Base-by-base conservation (phyloP, 2,888 invertebrate species). In the Lissonota sp. region DNA sequence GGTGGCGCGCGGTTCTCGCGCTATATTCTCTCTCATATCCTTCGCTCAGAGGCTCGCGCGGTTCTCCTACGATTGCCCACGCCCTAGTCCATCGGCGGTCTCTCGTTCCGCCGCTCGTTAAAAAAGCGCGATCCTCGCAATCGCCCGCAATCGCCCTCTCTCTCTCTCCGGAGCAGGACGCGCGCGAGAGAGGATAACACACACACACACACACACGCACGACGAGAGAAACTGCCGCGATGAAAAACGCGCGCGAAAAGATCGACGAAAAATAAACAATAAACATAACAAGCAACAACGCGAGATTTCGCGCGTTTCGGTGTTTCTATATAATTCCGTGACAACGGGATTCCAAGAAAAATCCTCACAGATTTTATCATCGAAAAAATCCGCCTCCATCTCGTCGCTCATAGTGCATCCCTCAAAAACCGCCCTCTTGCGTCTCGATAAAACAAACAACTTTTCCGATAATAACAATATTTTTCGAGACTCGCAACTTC, bases 61-160 rank as follows among this genome's bases (percentile, higher is more conserved):
- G 81, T 80, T 84, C 80, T 77, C n/a, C 83, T 84, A 73, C 80
- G 82, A 86, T 87, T 86, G 88, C 86, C 90, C 86, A 90, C 89
- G 90, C 89, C 90, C 90, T 87, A 86, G 86, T 88, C 87, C 85
- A 82, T 74, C 83, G 84, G n/a, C 78, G 85, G 83, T 81, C 85
- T n/a, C 83, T 84, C 76, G 82, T 75, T 72, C 75, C 79, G 82
- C 75, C 75, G 60, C 82, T 82, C 66, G 74, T 78, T 57, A 58
- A 16, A 42, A 4, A n/a, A 10, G 40, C 58, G 46, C 46, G 44
- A 10, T 72, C 42, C 55, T 66, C 40, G 37, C 14, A 46, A 51
- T 53, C 67, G 53, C 12, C 39, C 40, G 37, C 14, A 46, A 51
- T 53, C 67, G 53, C 12, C 39, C 12, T 72, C 40, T 40, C 42